Percentiles rank a stretch among this genome's conserved stretches.
Conservation (phyloP, 2,797 vertebrate species). For the Crossoptilon crossoptilon region DNA sequence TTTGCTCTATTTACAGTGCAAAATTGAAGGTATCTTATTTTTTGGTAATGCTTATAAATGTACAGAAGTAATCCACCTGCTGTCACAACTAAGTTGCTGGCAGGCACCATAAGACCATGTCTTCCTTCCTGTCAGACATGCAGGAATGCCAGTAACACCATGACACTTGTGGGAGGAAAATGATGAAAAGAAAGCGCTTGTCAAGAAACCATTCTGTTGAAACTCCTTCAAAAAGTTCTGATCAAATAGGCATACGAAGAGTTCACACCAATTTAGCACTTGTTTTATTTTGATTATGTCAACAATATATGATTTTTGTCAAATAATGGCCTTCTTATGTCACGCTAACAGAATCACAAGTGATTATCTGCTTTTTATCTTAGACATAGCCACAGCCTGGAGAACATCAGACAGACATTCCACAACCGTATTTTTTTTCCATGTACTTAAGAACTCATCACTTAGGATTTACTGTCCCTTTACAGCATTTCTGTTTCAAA, state of each 20-base stretch:
- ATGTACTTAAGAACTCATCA: rapidly evolving
- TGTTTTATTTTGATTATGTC: background rate
- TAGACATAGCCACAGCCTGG: background rate
- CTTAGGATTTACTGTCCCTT: background rate
- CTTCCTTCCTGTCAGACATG: background rate
- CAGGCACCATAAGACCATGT: background rate
- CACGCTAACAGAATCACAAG: background rate
- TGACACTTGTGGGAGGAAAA: background rate
- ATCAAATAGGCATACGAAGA: background rate
- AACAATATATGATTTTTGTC: background rate
- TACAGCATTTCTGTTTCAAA: background rate
- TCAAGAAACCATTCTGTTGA: background rate
- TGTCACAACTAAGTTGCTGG: background rate
- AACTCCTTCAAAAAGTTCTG: background rate
- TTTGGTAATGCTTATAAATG: background rate
- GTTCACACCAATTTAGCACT: background rate
- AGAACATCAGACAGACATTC: background rate
- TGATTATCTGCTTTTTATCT: background rate
- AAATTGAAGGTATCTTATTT: background rate
- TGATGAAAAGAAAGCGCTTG: background rate
- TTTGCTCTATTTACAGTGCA: background rate
- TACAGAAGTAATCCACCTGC: background rate
- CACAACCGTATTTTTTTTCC: background rate
- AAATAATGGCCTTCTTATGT: background rate
- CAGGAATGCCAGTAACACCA: background rate